Base-by-base conservation (phyloP, 2,797 vertebrate genomes). In the Picus viridis region DNA sequence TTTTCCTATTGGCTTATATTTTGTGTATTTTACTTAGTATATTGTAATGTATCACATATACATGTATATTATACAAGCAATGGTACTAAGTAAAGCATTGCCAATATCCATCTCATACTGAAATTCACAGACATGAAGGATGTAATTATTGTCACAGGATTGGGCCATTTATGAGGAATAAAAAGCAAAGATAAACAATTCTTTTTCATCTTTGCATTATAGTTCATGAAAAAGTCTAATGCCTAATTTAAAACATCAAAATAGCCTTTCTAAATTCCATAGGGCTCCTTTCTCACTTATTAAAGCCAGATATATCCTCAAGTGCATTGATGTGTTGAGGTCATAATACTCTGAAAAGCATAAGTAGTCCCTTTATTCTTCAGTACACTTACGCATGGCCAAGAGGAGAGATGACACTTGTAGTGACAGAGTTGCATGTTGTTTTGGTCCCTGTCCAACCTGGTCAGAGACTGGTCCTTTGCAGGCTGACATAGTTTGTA, bases 141-240 rank as follows among this genome's bases (percentile, higher is more conserved):
- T 61, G 43, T 63, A 59, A 64, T 64, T 20, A 16, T 23, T 49
- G 39, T 30, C 39, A 30, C 2, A n/a, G 43, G 43, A 56, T 80
- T 45, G 43, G 64, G 9, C 20, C n/a, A 15, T 22, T 58, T 49
- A 26, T 59, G 16, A 82, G 58, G 8, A 70, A 41, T 56, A 39
- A 90, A 81, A 74, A 84, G 64, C 75, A 58, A 86, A 87, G 83
- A 84, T 92, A 94, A 94, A 89, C 62, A 89, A 81, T 84, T 94
- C n/a, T 47, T 93, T 94, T 85, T 92, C 89, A 92, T 92, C 86
- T 83, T 94, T 91, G 80, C 92, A 80, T 77, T 92, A 32, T 89
- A 89, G 93, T 93, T 88, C 29, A 8, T 65, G 30, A 43, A 79
- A 58, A 70, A 64, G 11, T 32, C 53, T 54, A 23, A 30, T 9